Base-by-base conservation (phyloP, 2,888 invertebrate species). In the Netelia melanura region DNA sequence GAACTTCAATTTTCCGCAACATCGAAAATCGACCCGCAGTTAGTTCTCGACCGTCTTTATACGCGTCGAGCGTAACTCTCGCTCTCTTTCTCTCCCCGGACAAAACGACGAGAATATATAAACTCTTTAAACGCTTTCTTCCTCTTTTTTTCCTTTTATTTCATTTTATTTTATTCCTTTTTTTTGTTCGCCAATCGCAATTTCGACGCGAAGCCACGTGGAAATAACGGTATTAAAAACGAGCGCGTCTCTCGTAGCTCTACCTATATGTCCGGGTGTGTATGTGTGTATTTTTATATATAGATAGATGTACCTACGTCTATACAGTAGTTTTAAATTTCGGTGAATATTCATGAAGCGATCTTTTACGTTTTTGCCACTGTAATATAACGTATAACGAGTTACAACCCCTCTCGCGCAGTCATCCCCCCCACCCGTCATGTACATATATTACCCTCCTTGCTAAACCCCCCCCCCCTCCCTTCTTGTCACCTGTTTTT, bases 1-100 rank as follows among this genome's bases (percentile, higher is more conserved):
- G 74, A 62, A 81, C 85, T 85, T 76, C 88, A 91, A 91, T 91
- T 91, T 91, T 90, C 89, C 87, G 88, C 88, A 89, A 89, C 89
- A 90, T 89, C 87, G 89, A 87, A 87, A 90, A 87, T 87, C 88
- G 87, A 86, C 86, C 86, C 85, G 87, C 83, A 86, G 88, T 83
- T 88, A 87, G 89, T 89, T 89, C 85, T 85, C 87, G 68, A 54
- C n/a, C 23, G 52, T 81, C 70, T 21, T 21, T 44, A 38, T 38
- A 38, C 38, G 38, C 38, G 30, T 48, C 77, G 58, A 52, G n/a
- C 56, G 58, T 64, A 67, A 43, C 48, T n/a, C 17, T 65, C 48
- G 82, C 79, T 68, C 54, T 67, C 56, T 62, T 23, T 17, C n/a
- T 54, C 43, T 56, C 1, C 6, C 61, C 43, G 43, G 61, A 43